A percentile compares a stretch with the other conserved stretches of the same genome.
Evolutionary conservation across 1,140 invertebrate genomes (phyloP).

Genomic region (Asbolus verrucosus): DNA sequence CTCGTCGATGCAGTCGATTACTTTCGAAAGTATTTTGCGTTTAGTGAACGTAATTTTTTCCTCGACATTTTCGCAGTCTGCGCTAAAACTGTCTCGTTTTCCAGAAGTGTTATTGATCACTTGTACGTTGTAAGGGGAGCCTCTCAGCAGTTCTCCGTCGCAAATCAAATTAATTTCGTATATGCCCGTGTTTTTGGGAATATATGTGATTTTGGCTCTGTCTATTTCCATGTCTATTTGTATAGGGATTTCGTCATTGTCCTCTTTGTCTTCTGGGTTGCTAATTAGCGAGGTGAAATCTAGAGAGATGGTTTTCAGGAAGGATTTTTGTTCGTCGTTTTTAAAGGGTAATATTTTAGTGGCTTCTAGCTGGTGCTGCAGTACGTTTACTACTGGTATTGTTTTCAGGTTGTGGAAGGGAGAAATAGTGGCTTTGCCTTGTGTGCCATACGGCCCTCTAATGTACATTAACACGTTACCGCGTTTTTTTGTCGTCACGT

Average conservation of each 20-base stretch:
- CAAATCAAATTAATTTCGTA: constrained; percentile 59
- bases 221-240: constrained; percentile 56
- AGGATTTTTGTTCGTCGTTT: constrained; percentile 47
- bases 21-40: constrained; percentile 44
- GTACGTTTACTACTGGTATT: constrained; percentile 4
- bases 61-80: constrained; percentile 20
- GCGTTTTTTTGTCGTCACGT: constrained; percentile 33
- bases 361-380: constrained; percentile 17
- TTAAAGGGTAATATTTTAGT: constrained; percentile 35
- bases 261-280: neutral
- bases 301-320: constrained; percentile 46
- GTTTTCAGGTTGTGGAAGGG: constrained; percentile 38
- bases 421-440: constrained; percentile 50
- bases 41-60: constrained; percentile 20
- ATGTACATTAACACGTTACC: constrained; percentile 54
- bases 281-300: constrained; percentile 50
- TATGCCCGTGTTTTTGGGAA: constrained; percentile 58
- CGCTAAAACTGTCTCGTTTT: constrained; percentile 44
- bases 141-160: constrained; percentile 56
- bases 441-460: constrained; percentile 56
- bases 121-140: constrained; percentile 58
- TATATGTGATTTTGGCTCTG: constrained; percentile 56
- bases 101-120: constrained; percentile 52
- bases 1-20: constrained; percentile 49
- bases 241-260: constrained; percentile 52